These are phyloP conservation scores for Eupeodes latifasciatus DNA, from an alignment of 2,888 invertebrate species.

Conservation along the genomic window DNA sequence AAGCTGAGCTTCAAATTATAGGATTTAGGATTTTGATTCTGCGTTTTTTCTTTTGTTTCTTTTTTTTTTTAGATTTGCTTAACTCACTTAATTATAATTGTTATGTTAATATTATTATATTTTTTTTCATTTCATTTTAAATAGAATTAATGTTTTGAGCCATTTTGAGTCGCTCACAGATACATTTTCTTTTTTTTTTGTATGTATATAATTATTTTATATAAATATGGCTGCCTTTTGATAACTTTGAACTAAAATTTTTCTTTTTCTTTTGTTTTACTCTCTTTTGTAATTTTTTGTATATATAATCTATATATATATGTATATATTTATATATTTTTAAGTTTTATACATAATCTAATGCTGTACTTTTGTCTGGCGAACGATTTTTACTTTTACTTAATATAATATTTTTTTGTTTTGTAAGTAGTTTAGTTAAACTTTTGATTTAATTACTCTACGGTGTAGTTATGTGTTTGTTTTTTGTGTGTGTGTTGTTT, in stretches of 20 bases:
- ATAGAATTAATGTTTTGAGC: slow-evolving; percentile 65
- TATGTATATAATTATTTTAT: slow-evolving; percentile 71
- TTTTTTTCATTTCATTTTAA: slow-evolving; percentile 48
- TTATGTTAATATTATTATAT: slow-evolving; percentile 12
- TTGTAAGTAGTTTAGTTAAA: slow-evolving; percentile 68
- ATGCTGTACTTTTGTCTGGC: slow-evolving; percentile 72
- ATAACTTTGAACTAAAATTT: slow-evolving; percentile 76
- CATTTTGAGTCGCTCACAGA: slow-evolving; percentile 70
- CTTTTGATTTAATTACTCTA: slow-evolving; percentile 72
- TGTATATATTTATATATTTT: slow-evolving; percentile 60
- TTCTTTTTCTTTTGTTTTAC: slow-evolving; percentile 22
- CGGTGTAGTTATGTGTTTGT: slow-evolving; percentile 43
- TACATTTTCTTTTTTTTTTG: slow-evolving; percentile 57
- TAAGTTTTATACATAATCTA: slow-evolving; percentile 66
- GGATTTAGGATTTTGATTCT: slow-evolving; percentile 13
- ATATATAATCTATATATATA: slow-evolving; percentile 73
- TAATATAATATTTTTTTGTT: slow-evolving; percentile 20
- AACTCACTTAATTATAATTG: slow-evolving; percentile 66
- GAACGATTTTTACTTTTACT: slow-evolving; percentile 55
- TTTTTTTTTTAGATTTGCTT: slow-evolving; percentile 23
- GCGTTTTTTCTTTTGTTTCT: neutral
- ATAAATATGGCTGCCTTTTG: slow-evolving; percentile 77
- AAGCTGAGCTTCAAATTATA: slow-evolving; percentile 32
- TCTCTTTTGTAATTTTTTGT: slow-evolving; percentile 62
- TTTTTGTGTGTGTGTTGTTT: slow-evolving; percentile 25